Evolutionary conservation across 2,888 invertebrate species (phyloP).

Genomic region (Drosophila robusta): DNA sequence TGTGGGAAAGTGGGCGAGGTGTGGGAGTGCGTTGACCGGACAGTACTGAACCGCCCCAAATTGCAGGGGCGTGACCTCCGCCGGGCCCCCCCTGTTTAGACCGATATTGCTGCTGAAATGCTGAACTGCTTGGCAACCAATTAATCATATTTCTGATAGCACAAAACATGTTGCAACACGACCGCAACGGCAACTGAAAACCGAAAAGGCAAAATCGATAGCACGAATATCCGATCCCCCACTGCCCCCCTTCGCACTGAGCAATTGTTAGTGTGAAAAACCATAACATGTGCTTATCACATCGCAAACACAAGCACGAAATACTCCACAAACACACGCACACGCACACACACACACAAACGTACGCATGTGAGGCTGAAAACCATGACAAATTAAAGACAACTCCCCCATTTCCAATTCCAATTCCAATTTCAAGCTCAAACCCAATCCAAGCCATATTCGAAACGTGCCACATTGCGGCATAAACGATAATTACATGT

Average conservation of each 20-base stretch:
- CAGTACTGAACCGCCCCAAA: conserved; percentile 52
- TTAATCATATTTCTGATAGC: conserved; percentile 77
- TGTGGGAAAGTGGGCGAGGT: background rate
- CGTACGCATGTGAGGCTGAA: conserved; percentile 67
- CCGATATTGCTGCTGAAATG: conserved; percentile 41
- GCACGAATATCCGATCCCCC: conserved; percentile 43
- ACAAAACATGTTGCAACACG: conserved; percentile 72
- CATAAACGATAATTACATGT: conserved; percentile 75
- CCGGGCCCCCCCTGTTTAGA: conserved; percentile 8
- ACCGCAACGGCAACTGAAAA: conserved; percentile 60
- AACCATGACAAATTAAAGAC: conserved; percentile 76
- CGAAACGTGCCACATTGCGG: conserved; percentile 73
- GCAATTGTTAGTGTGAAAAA: conserved; percentile 68
- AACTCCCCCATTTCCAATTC: conserved; percentile 32
- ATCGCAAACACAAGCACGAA: conserved; percentile 54
- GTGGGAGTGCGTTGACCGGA: conserved; percentile 50
- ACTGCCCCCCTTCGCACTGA: background rate
- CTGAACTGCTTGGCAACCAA: conserved; percentile 64
- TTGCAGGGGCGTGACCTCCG: conserved; percentile 66
- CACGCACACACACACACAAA: conserved; percentile 2
- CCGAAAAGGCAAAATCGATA: conserved; percentile 66
- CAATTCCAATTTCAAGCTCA: conserved; percentile 18
- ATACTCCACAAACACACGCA: conserved; percentile 23
- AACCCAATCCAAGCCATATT: conserved; percentile 47
- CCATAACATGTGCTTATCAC: conserved; percentile 79